Evolutionary conservation across 2,113 vertebrate genomes (phyloP), one percentile per base, ranked within the genome.

Genomic region (Oenanthe oenanthe): DNA sequence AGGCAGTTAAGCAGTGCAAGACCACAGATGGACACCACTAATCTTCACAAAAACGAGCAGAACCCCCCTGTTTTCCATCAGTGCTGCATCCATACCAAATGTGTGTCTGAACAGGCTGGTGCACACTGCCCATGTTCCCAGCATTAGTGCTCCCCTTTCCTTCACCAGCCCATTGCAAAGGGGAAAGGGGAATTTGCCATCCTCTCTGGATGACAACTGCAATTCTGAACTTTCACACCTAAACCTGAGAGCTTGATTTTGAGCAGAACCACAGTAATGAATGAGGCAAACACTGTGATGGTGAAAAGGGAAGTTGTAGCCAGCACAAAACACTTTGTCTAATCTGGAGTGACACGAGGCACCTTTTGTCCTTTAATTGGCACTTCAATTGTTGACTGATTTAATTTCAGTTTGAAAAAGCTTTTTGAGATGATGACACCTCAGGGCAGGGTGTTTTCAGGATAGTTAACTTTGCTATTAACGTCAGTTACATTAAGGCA

Each of bases 81-180:
- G 20, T 54, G 42, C 47, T 38, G 32, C 61, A 81, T 12, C 20
- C 25, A 7, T 12, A 42, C 7, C 40, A 38, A 63, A 66, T 19
- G 17, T 1, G 0, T 36, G 25, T 12, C 48, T n/a, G 40, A 71
- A n/a, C 10, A 47, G 61, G 63, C 40, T 34, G 17, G 15, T 17
- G 21, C 2, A 1, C 12, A 5, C 15, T 50, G 47, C 20, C 25
- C 51, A 0, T 12, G 7, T 7, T 89, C 26, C 56, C 26, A 34
- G 12, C 13, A 20, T 17, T 9, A 16, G 11, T 17, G 28, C 34
- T 45, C 53, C 15, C 72, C 53, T 79, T 36, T 60, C 76, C 53
- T 72, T 71, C 63, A 22, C 16, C 17, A 72, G 6, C 31, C 32
- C 29, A 5, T 11, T 17, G 45, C 25, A 47, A 81, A 70, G 43